A percentile compares a stretch with the other conserved stretches of the same genome.
phyloP scores from a whole-genome alignment of 1,140 invertebrate genomes.

The Cydia amplana region DNA sequence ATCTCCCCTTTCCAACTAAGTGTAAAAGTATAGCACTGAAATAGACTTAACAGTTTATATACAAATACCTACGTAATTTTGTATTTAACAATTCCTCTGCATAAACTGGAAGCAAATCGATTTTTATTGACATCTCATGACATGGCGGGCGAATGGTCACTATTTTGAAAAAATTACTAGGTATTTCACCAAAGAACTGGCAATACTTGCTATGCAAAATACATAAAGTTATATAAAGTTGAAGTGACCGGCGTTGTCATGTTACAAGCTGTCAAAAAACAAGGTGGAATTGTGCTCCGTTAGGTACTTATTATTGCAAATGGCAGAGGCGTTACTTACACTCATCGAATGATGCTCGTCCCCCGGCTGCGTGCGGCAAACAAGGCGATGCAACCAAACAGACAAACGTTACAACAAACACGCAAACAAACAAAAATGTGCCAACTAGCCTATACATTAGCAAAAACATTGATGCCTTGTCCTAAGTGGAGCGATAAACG shows the following conservation, averaged over 20 bases:
- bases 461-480: neutral
- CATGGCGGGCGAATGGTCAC: neutral
- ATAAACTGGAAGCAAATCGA: neutral
- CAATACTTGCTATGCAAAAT: too few relatives aligned
- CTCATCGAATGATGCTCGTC: conserved; percentile 80
- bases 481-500: neutral
- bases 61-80: too few relatives aligned
- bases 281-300: neutral
- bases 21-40: too few relatives aligned
- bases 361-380: conserved; percentile 74
- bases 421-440: conserved; percentile 60
- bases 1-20: neutral
- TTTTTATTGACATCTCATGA: neutral
- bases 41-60: too few relatives aligned
- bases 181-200: too few relatives aligned
- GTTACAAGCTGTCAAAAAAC: conserved; percentile 3
- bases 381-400: conserved; percentile 73
- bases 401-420: conserved; percentile 70
- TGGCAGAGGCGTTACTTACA: conserved; percentile 64
- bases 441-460: conserved; percentile 32
- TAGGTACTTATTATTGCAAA: conserved; percentile 24
- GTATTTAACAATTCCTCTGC: neutral
- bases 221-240: neutral
- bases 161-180: too few relatives aligned
- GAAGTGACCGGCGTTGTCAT: neutral